phyloP scores from a whole-genome alignment of 2,797 vertebrate species.

The Leptoclinus maculatus region DNA sequence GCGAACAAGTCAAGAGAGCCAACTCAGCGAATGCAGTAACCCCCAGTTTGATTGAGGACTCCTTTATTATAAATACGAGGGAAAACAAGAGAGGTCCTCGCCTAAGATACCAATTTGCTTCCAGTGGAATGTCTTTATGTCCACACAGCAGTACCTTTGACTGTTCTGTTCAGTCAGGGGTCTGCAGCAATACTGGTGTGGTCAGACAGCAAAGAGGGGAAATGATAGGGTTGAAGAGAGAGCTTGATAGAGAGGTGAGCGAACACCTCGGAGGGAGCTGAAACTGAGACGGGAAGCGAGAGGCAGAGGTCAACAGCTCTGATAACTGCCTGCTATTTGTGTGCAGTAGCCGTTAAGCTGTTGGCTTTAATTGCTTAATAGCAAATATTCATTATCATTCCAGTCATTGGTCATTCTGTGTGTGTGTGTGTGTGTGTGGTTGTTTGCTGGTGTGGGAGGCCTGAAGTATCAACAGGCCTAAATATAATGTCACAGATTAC shows the following conservation, averaged over 20 bases:
- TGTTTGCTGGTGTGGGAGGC: conserved; percentile 23
- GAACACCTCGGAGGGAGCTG: conserved; percentile 21
- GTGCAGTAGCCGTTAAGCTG: conserved; percentile 26
- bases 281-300: conserved; percentile 30
- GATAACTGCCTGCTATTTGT: conserved; percentile 37
- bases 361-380: conserved; percentile 43
- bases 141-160: conserved; percentile 13
- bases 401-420: conserved; percentile 35
- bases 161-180: conserved; percentile 6
- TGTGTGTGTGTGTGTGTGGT: neutral
- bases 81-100: conserved; percentile 22
- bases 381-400: conserved; percentile 54
- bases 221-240: conserved; percentile 49
- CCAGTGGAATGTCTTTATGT: conserved; percentile 37
- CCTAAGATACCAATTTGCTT: conserved; percentile 18
- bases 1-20: conserved; percentile 50
- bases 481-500: conserved; percentile 22
- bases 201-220: conserved; percentile 34
- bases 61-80: conserved; percentile 13
- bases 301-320: conserved; percentile 52
- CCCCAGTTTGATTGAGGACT: conserved; percentile 54
- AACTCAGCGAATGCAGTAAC: conserved; percentile 51
- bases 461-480: conserved; percentile 25
- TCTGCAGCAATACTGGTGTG: conserved; percentile 15
- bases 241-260: conserved; percentile 45